Evolutionary conservation across 2,797 vertebrate species (phyloP).

Genomic region (Passerculus sandwichensis): DNA sequence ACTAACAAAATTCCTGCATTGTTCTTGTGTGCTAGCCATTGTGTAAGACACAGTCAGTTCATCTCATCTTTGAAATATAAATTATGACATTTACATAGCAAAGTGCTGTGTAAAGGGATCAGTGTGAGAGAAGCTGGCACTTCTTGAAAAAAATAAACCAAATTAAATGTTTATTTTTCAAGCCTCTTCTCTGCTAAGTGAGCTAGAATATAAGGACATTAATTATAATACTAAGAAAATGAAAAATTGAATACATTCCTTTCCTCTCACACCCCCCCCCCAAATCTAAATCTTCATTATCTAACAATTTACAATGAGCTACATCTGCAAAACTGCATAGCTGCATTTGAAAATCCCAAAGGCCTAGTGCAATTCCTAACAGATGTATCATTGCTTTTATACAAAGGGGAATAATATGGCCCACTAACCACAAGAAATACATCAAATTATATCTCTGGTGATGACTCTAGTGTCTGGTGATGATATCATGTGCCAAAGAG

Average conservation of each 20-base stretch:
- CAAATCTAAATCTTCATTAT: neutral
- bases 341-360: conserved; percentile 28
- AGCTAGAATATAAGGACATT: neutral
- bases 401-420: conserved; percentile 1
- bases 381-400: conserved; percentile 33
- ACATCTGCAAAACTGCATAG: conserved; percentile 13
- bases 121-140: neutral
- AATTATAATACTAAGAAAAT: neutral
- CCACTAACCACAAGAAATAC: conserved; percentile 41
- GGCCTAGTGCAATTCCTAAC: conserved; percentile 18
- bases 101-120: neutral
- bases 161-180: neutral
- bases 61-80: neutral
- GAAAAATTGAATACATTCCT: neutral
- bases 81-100: neutral
- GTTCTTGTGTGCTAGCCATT: neutral
- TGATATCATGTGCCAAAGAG: neutral
- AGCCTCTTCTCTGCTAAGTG: neutral
- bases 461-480: neutral
- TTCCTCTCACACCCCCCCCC: neutral
- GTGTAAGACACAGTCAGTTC: neutral
- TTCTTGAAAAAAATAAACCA: neutral
- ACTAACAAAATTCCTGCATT: neutral
- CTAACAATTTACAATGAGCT: neutral
- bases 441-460: neutral